Base-by-base conservation (phyloP, 2,888 invertebrate species). In the Leptinotarsa tumamoca region DNA sequence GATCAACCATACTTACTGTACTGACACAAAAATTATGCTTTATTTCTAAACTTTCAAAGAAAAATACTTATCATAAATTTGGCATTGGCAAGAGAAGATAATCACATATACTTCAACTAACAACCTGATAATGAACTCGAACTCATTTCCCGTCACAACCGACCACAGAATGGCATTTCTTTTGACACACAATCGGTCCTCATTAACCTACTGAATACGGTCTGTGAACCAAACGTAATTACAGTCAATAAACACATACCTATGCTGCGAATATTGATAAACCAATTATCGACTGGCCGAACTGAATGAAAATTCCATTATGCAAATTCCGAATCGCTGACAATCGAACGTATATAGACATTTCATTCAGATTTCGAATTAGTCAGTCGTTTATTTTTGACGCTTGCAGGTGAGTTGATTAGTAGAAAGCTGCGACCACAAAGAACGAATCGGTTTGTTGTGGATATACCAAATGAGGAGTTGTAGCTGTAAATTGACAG, bases 321-420 rank as follows among this genome's bases (percentile, higher is more conserved):
- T 63, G 63, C 63, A 63, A 63, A 63, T 63, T 33, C 17, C 17
- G n/a, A 43, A 63, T 63, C 63, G 18, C 43, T 33, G 27, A 63
- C 63, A 33, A 43, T 33, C 63, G 43, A 33, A 33, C 63, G 27
- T 61, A 63, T 63, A 63, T 63, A 43, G 63, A 63, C 63, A 63
- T 63, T 63, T 63, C 63, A 63, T 63, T 63, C 63, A 63, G 63
- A 63, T 63, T 63, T 43, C 63, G 43, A 63, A 33, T 43, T 63
- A 63, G 63, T 43, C 63, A 63, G 63, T 43, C 63, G 43, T 63
- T 63, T 33, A 63, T 63, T 63, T 43, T 43, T 14, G 63, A 63
- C 4, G 27, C 63, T 63, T 63, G 63, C 33, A 63, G 33, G n/a
- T 43, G 33, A 63, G 33, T 63, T 63, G 63, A 43, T 43, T 43